Evolutionary conservation across 1,140 invertebrate species (phyloP).

Genomic region (Lucilia cuprina): DNA sequence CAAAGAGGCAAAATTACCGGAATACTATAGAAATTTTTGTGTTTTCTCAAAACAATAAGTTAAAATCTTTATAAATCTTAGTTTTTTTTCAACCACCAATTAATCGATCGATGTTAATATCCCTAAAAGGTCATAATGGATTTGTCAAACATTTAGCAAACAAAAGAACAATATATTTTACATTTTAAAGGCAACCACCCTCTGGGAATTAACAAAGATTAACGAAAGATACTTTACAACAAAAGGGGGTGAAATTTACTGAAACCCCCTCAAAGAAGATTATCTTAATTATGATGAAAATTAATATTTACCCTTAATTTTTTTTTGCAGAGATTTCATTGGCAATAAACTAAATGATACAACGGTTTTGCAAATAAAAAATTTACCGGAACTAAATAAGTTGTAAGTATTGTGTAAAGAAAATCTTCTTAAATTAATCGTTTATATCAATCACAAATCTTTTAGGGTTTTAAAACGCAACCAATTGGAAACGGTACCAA

Average conservation of each 20-base stretch:
- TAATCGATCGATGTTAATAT: not conserved
- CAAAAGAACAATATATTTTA: too few species aligned
- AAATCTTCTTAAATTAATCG: not conserved
- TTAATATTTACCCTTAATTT: not conserved
- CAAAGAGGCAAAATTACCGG: too few species aligned
- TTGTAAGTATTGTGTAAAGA: slow-evolving; percentile 47
- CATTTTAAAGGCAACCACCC: too few species aligned
- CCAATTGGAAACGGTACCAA: slow-evolving; percentile 55
- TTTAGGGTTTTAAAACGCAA: slow-evolving; percentile 55
- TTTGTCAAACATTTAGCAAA: too few species aligned
- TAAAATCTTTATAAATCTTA: too few species aligned
- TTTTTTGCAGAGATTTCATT: slow-evolving; percentile 62
- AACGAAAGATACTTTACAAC: not conserved
- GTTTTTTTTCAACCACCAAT: too few species aligned
- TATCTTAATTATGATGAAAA: slow-evolving; percentile 38
- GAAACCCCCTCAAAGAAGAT: not conserved
- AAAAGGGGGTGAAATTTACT: not conserved
- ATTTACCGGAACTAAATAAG: slow-evolving; percentile 61
- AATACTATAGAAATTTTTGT: too few species aligned
- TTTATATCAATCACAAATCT: slow-evolving; percentile 1
- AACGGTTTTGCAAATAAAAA: slow-evolving; percentile 63
- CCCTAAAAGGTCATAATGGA: too few species aligned
- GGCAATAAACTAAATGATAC: slow-evolving; percentile 67
- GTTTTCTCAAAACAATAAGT: too few species aligned
- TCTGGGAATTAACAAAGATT: too few species aligned